phyloP scores from a whole-genome alignment of 1,140 invertebrate genomes.

The Temnothorax nylanderi region DNA sequence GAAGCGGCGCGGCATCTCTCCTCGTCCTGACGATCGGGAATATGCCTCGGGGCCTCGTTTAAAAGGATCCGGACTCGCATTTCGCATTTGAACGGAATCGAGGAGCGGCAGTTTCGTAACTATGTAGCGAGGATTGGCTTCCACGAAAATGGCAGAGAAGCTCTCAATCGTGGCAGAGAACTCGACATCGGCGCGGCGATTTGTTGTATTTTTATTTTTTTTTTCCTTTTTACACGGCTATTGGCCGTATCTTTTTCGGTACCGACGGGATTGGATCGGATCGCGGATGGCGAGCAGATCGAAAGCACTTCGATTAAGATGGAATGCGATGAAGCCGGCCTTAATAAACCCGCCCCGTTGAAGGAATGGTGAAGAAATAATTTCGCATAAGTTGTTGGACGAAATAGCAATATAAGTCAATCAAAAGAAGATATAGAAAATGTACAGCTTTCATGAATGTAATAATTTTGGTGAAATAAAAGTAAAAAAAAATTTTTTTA shows the following conservation, averaged over 20 bases:
- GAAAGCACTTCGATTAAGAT: constrained; percentile 41
- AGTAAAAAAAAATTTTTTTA: neutral
- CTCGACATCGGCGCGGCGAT: constrained; percentile 36
- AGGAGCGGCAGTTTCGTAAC: constrained; percentile 53
- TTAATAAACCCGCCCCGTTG: constrained; percentile 32
- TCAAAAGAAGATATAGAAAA: neutral
- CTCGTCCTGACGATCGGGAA: constrained; percentile 38
- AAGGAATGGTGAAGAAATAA: constrained; percentile 2
- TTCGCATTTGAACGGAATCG: constrained; percentile 45
- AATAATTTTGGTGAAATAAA: neutral
- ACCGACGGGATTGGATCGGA: constrained; percentile 27
- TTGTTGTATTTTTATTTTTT: constrained; percentile 40
- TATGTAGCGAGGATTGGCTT: constrained; percentile 45
- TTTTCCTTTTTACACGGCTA: neutral
- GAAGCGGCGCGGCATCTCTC: neutral
- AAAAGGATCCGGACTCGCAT: constrained; percentile 43
- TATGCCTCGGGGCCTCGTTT: constrained; percentile 33
- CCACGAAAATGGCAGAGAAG: constrained; percentile 55
- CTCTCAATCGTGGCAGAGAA: constrained; percentile 34
- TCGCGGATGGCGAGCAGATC: constrained; percentile 25
- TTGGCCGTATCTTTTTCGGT: constrained; percentile 29
- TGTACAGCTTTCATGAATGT: neutral
- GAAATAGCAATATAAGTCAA: constrained; percentile 6
- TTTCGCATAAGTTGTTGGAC: neutral
- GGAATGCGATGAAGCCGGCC: constrained; percentile 24